These are phyloP conservation scores for Drosophila equinoxialis DNA, from an alignment of 1,140 invertebrate species.

Conservation along the genomic window DNA sequence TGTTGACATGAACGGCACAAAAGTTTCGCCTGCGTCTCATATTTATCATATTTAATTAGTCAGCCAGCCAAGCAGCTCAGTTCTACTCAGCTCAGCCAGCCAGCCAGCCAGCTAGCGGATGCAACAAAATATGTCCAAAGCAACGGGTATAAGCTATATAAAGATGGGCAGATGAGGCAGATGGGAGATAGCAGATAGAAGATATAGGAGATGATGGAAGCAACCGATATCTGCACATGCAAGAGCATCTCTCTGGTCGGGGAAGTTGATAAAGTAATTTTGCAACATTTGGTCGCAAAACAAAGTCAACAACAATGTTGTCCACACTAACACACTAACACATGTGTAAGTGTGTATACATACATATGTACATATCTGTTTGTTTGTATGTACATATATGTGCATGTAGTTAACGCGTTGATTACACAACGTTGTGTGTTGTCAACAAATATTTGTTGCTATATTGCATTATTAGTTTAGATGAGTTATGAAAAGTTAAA, in stretches of 20 bases:
- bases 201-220: not conserved
- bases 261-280: conserved; percentile 69
- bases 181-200: not conserved
- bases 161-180: not conserved
- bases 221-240: conserved; percentile 6
- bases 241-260: conserved; percentile 1
- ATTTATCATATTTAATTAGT: conserved; percentile 80
- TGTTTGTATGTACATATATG: not conserved
- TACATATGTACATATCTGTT: not conserved
- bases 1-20: conserved; percentile 66
- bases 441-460: conserved; percentile 73
- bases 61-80: conserved; percentile 21
- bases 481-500: conserved; percentile 77
- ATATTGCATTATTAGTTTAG: conserved; percentile 76
- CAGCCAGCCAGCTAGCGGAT: conserved; percentile 40
- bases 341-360: not conserved
- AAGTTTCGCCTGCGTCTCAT: conserved; percentile 63
- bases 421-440: conserved; percentile 48
- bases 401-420: conserved; percentile 25
- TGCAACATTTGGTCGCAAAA: conserved; percentile 41
- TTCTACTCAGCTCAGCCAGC: not conserved
- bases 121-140: conserved; percentile 52
- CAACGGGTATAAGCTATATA: not conserved
- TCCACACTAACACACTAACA: conserved; percentile 5
- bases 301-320: conserved; percentile 72